Conservation (phyloP, 2,888 invertebrate genomes). For the Leucania comma region DNA sequence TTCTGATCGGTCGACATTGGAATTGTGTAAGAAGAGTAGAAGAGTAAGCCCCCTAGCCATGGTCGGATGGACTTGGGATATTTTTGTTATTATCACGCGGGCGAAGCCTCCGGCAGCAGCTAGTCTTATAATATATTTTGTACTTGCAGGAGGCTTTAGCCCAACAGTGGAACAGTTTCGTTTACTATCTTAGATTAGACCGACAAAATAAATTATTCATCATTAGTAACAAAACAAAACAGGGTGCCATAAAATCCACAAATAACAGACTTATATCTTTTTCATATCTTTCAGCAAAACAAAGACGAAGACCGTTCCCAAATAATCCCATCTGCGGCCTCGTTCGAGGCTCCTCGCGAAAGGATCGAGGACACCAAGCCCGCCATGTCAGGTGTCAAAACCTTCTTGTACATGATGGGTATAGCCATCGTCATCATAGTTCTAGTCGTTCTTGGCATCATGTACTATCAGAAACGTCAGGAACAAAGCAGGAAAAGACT, state of each 20-base stretch:
- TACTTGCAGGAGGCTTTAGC: too few species aligned
- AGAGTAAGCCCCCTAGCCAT: too few species aligned
- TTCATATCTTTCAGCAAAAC: constrained; percentile 85
- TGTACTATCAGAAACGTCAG: constrained; percentile 98
- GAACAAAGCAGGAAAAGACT: constrained; percentile 97
- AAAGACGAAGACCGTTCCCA: constrained; percentile 94
- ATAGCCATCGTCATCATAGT: constrained; percentile 96
- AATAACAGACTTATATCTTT: background rate
- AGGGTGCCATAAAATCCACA: background rate
- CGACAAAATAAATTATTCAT: background rate
- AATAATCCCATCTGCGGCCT: constrained; percentile 97
- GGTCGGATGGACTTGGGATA: too few species aligned
- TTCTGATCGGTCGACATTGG: too few species aligned
- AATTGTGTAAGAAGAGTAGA: too few species aligned
- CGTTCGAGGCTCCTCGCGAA: constrained; percentile 97
- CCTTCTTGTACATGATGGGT: constrained; percentile 96
- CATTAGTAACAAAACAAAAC: background rate
- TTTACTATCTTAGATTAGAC: background rate
- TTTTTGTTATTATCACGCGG: too few species aligned
- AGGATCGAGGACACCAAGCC: constrained; percentile 97
- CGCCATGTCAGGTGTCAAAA: constrained; percentile 96
- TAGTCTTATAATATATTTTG: too few species aligned
- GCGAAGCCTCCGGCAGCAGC: too few species aligned
- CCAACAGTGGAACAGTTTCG: too few species aligned
- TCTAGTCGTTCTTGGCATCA: constrained; percentile 96